These are phyloP conservation scores for Latrodectus hesperus DNA, from an alignment of 2,888 invertebrate genomes.

Conservation along the genomic window DNA sequence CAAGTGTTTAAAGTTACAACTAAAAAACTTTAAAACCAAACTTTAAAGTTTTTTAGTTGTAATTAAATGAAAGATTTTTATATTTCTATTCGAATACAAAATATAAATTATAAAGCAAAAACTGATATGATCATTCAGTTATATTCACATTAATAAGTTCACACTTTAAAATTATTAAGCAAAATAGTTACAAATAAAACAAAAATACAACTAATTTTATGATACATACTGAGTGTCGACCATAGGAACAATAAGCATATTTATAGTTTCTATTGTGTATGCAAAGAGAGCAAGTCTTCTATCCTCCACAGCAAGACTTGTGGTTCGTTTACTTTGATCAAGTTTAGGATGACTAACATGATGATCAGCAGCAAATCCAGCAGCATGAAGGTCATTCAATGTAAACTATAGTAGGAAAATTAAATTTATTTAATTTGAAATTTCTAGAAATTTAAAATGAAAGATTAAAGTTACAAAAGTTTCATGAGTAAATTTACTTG, in stretches of 20 bases:
- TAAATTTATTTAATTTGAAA: too few species aligned
- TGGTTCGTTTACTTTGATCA: conserved; percentile 53
- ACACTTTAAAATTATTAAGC: neutral
- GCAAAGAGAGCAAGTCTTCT: conserved; percentile 91
- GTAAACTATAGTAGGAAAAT: conserved; percentile 76
- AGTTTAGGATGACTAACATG: conserved; percentile 71
- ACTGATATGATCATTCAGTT: too few species aligned
- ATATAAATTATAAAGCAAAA: too few species aligned
- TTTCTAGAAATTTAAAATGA: too few species aligned
- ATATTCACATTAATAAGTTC: neutral
- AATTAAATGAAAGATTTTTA: too few species aligned
- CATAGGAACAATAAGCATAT: conserved; percentile 96
- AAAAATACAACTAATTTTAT: too few species aligned
- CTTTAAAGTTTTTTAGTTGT: too few species aligned
- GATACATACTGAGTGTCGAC: conserved; percentile 87
- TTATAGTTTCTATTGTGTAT: conserved; percentile 96
- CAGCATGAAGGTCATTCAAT: conserved; percentile 75
- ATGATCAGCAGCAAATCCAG: conserved; percentile 71
- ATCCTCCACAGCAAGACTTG: conserved; percentile 78
- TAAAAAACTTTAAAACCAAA: too few species aligned
- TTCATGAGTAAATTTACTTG: too few species aligned
- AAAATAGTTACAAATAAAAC: neutral
- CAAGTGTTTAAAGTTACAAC: too few species aligned
- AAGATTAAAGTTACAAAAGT: too few species aligned
- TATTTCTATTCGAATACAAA: too few species aligned